Conservation (phyloP, 2,113 vertebrate species). For the Chloebia gouldiae region DNA sequence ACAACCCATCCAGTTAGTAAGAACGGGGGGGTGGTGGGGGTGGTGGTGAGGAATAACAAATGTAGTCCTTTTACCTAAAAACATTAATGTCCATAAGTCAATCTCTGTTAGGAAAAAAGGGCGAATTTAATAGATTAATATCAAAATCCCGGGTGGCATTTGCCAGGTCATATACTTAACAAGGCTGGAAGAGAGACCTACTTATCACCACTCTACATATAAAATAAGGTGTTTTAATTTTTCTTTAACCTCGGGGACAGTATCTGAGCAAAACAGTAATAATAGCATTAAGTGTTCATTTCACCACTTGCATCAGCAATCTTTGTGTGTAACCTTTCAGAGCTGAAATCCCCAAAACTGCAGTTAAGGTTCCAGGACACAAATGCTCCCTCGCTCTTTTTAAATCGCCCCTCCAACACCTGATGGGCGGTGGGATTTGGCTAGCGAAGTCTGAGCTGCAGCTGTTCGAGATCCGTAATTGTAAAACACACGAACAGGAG, state of each 20-base stretch:
- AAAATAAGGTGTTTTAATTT: constrained; percentile 13
- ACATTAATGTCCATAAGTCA: constrained; percentile 16
- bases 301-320: background rate
- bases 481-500: background rate
- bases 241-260: background rate
- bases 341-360: background rate
- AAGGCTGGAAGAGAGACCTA: background rate
- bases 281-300: background rate
- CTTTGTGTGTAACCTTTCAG: background rate
- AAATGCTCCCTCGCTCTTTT: background rate
- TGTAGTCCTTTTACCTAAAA: constrained; percentile 40
- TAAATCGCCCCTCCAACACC: background rate
- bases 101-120: background rate
- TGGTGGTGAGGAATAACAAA: background rate
- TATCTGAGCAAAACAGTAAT: background rate
- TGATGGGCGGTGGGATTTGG: background rate
- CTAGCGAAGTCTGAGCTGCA: background rate
- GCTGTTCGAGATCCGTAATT: background rate
- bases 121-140: background rate
- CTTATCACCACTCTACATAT: background rate
- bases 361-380: background rate
- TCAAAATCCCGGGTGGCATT: constrained; percentile 31
- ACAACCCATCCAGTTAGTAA: constrained; percentile 45
- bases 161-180: constrained; percentile 47
- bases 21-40: background rate